phyloP scores from a whole-genome alignment of 37 sponge, comb jelly and placozoan species.

The Mnemiopsis leidyi region DNA sequence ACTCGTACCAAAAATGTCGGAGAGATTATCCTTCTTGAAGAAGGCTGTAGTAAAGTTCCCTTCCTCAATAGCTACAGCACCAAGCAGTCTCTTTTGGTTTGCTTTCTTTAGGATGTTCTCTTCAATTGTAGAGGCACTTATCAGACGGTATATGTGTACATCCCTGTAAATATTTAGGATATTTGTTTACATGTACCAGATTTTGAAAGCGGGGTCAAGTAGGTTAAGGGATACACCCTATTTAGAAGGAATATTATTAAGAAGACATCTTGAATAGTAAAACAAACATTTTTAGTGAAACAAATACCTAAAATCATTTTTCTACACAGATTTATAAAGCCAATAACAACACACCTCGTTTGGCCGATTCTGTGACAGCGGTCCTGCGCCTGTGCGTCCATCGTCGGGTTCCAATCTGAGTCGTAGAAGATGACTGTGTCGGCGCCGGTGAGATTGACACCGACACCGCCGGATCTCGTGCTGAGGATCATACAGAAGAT shows the following conservation, averaged over 20 bases:
- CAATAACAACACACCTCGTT: conserved; percentile 66
- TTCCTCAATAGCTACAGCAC: conserved; percentile 93
- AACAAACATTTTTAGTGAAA: background rate
- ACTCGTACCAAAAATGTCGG: background rate
- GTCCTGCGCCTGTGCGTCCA: conserved; percentile 99
- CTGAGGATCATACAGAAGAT: conserved; percentile 99
- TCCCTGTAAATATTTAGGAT: too few species aligned
- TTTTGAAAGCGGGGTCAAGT: too few species aligned
- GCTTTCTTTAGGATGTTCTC: conserved; percentile 99
- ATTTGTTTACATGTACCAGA: too few species aligned
- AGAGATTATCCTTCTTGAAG: conserved; percentile 81
- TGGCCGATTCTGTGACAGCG: conserved; percentile 99
- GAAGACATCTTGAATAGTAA: too few species aligned
- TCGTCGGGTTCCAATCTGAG: conserved; percentile 99
- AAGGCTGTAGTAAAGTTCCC: conserved; percentile 96
- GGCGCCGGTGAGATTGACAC: conserved; percentile 97
- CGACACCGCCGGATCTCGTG: conserved; percentile 95
- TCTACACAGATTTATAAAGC: background rate
- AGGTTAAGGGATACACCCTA: too few species aligned
- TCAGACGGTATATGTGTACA: conserved; percentile 96
- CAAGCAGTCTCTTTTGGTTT: conserved; percentile 91
- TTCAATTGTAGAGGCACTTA: conserved; percentile 90
- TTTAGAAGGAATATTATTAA: too few species aligned
- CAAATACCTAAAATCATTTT: background rate
- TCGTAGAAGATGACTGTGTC: conserved; percentile 99